phyloP scores from a whole-genome alignment of 2,797 vertebrate species.

The Gymnocypris eckloni region DNA sequence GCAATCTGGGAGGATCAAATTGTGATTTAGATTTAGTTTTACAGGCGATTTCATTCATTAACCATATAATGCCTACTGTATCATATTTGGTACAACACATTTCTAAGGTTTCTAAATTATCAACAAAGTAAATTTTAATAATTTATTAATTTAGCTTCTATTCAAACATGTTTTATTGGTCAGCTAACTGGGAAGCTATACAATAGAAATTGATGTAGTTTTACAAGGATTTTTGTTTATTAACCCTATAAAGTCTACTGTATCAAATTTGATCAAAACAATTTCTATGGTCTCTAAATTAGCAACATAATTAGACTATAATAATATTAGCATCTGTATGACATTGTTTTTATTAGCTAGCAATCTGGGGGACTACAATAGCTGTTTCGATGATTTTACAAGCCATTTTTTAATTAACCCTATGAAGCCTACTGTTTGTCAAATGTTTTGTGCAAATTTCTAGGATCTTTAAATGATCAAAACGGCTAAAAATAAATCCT shows the following conservation, averaged over 20 bases:
- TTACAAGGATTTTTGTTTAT: neutral
- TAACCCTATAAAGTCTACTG: neutral
- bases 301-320: too few species aligned
- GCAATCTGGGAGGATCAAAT: neutral
- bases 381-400: too few species aligned
- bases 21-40: neutral
- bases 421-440: too few species aligned
- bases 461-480: too few species aligned
- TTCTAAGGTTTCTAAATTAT: neutral
- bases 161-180: neutral
- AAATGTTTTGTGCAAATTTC: too few species aligned
- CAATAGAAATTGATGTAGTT: neutral
- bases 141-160: neutral
- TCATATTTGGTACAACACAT: neutral
- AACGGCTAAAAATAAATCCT: too few species aligned
- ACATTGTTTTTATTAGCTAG: too few species aligned
- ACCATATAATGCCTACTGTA: neutral
- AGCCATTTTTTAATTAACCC: too few species aligned
- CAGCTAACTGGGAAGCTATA: neutral
- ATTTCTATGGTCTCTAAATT: too few species aligned
- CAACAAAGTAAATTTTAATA: neutral
- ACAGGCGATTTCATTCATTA: neutral
- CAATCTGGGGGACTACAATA: too few species aligned
- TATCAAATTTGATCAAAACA: neutral
- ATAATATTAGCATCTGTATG: too few species aligned